Evolutionary conservation across 1,140 invertebrate genomes (phyloP), one percentile per base, ranked within the genome.

Genomic region (Chelonus insularis): DNA sequence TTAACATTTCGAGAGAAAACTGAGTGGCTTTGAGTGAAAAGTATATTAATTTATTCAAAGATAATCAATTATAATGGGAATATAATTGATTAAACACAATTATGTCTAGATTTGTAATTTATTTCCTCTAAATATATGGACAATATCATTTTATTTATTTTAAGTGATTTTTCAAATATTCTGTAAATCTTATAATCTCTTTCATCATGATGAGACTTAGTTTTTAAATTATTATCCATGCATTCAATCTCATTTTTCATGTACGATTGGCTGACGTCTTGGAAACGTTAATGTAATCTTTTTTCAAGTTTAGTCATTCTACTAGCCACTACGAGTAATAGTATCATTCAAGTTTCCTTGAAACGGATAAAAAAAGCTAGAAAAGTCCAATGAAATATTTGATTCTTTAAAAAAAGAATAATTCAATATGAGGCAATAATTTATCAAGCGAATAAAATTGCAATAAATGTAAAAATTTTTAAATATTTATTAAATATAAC

Each of bases 221-320:
- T 9, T 21, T 36, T 34, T 37, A 14, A 55, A 39, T 55, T 55
- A 39, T 55, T 55, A 8, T 20, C 29, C 12, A 39, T 55, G 34
- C 34, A 55, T 37, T 55, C 12, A 39, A 55, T 55, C 34, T 37
- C 16, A 34, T 55, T 55, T 18, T 16, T 6, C 34, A 37, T 39
- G 51, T 18, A 55, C 32, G 34, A 39, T 29, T 55, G 29, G 18
- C 9, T 16, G 51, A 39, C 51, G 51, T 55, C 14, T 29, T 55
- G 51, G 32, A 32, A 12, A 55, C 25, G 34, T 18, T 55, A 37
- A 55, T 55, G 18, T 18, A 55, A 55, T 55, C 34, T 55, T 55
- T 52, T 34, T 23, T 37, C 32, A 18, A 55, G 32, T 18, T 23
- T 12, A 39, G 14, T 55, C 51, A 18, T 36, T 9, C 32, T 29